Base-by-base conservation (phyloP, 2,113 vertebrate genomes). In the Microcebus jonahi region DNA sequence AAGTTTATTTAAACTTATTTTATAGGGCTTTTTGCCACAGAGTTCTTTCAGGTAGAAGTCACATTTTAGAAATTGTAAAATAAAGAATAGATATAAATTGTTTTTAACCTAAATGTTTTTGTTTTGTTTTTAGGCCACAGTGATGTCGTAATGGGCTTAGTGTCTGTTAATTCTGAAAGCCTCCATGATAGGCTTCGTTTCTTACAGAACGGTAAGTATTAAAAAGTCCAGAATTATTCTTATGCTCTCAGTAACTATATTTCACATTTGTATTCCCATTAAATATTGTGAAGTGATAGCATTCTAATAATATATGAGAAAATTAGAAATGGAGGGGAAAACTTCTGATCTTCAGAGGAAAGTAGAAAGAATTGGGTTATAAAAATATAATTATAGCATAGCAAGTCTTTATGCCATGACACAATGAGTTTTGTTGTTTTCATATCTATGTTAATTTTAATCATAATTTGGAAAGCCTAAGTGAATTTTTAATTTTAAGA, bases 141-240 rank as follows among this genome's bases (percentile, higher is more conserved):
- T 59, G 99, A 99, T 71, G 99, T 99, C 36, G 98, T 99, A 0
- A 99, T 99, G 99, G 99, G 99, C 14, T 98, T 99, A 90, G 98
- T 99, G 71, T 99, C 99, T 0, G 79, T 99, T 12, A 99, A 98
- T 86, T 97, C 97, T 27, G 98, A 99, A 0, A 98, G 98, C 4
- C 98, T 99, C 31, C 97, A 99, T 0, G 96, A 99, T 2, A 98
- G 97, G 61, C 99, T 99, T 50, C 99, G 98, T 79, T 99, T 99
- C 98, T 98, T 99, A 88, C 99, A 99, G 96, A 99, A 99, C 12
- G 97, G 99, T 99, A 91, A 99, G 99, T 98, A 88, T 55, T 59
- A 9, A 92, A 53, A 76, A 63, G 29, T 42, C 27, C 5, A 5
- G 10, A 59, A 85, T 97, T 67, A 20, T 39, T 11, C 17, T 76